Base-by-base conservation (phyloP, 37 sponge, comb jelly and placozoan species). In the Ianthella basta region DNA sequence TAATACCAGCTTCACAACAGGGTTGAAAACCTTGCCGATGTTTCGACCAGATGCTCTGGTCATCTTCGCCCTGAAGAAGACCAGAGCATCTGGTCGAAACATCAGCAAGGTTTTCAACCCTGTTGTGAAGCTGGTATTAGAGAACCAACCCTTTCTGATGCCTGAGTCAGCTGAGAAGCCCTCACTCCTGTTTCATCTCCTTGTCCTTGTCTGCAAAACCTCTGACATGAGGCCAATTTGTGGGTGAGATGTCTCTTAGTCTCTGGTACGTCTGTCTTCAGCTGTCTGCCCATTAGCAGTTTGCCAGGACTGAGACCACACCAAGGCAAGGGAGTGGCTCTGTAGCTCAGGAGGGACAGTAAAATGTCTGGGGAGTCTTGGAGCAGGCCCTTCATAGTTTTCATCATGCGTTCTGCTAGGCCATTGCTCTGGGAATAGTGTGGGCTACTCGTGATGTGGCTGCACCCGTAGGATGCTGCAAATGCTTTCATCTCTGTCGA, bases 391-490 rank as follows among this genome's bases (percentile, higher is more conserved):
- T 83, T 83, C 20, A 77, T 20, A 21, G 82, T 81, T 60, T 57
- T 81, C 25, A 81, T 60, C 33, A 24, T 36, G 27, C 84, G 34
- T 16, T 83, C 72, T 55, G 84, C 74, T 69, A n/a, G 50, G 14
- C 84, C 84, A 41, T 83, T 83, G 6, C 72, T 33, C 41, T 83
- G 84, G 1, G 81, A 80, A 82, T 53, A 37, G 64, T 61, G 0
- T n/a, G 92, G 92, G 50, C 88, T 87, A 10, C 75, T 72, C 4
- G 92, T 88, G 30, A 70, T 55, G n/a, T 88, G 92, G 0, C 24
- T 40, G 50, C 88, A 88, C 50, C 83, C 83, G 69, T 85, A 92
- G 8, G 75, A 69, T 59, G 61, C 38, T 14, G 89, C 66, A 72
- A 92, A 92, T 72, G 18, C 23, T 10, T 25, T 37, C 30, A 88